Evolutionary conservation across 2,888 invertebrate species (phyloP).

Genomic region (Carabus problematicus): DNA sequence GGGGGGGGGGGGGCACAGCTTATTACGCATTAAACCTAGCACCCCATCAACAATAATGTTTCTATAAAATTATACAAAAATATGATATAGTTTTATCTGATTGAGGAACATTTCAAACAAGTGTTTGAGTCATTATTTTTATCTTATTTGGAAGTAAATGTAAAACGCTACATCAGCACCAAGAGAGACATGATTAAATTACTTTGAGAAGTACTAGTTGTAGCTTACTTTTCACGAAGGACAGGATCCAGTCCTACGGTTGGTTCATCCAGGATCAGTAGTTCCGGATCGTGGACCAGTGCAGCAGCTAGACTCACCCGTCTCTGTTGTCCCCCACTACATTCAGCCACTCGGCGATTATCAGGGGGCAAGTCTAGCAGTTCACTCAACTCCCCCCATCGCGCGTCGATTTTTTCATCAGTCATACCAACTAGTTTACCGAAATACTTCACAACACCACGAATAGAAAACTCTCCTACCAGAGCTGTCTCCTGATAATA

Average conservation of each 20-base stretch:
- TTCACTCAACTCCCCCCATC: conserved; percentile 72
- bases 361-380: conserved; percentile 80
- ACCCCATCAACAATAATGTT: too few relatives aligned
- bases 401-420: conserved; percentile 67
- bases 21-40: too few relatives aligned
- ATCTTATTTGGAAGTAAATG: too few relatives aligned
- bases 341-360: conserved; percentile 60
- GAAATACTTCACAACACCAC: conserved; percentile 86
- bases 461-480: conserved; percentile 80
- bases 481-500: conserved; percentile 75
- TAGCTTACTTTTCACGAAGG: conserved; percentile 81
- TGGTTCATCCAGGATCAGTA: conserved; percentile 90
- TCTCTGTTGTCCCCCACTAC: conserved; percentile 91
- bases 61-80: too few relatives aligned
- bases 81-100: too few relatives aligned
- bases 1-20: too few relatives aligned
- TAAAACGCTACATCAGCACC: too few relatives aligned
- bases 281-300: conserved; percentile 85
- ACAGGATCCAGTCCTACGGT: conserved; percentile 95
- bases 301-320: conserved; percentile 89
- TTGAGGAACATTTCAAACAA: too few relatives aligned
- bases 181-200: too few relatives aligned
- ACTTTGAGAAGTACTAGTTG: too few relatives aligned
- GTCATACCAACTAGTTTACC: conserved; percentile 84
- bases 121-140: too few relatives aligned